Evolutionary conservation across 1,140 invertebrate genomes (phyloP).

Genomic region (Ostrea denselamellosa): DNA sequence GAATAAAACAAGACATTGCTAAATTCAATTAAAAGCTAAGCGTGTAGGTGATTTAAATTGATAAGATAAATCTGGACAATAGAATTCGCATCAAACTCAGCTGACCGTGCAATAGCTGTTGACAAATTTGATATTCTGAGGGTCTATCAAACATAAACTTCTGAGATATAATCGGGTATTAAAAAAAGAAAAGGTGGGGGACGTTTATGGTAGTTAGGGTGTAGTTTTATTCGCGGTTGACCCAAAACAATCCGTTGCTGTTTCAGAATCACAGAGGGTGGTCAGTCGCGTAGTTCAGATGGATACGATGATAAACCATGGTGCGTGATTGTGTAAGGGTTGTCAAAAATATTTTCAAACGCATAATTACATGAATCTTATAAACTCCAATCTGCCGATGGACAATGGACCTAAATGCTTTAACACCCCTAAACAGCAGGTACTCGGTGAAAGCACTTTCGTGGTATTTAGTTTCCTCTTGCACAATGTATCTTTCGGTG

Average conservation of each 20-base stretch:
- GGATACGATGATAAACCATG: neutral
- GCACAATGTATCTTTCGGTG: conserved; percentile 23
- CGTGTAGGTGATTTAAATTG: conserved; percentile 21
- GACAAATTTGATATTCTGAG: neutral
- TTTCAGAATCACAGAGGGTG: neutral
- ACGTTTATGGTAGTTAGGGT: neutral
- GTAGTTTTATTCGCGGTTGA: conserved; percentile 4
- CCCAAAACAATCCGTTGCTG: conserved; percentile 8
- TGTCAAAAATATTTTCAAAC: conserved; percentile 13
- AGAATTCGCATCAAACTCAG: neutral
- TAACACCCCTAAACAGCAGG: conserved; percentile 21
- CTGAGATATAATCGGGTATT: neutral
- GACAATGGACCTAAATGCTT: conserved; percentile 6
- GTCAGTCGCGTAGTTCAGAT: conserved; percentile 17
- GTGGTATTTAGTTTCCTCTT: conserved; percentile 4
- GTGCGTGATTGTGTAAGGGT: conserved; percentile 2
- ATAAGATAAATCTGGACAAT: conserved; percentile 17
- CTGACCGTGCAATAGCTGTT: conserved; percentile 23
- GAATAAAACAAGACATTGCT: conserved; percentile 34
- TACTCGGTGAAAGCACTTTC: conserved; percentile 27
- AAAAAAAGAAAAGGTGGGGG: conserved; percentile 7
- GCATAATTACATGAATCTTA: conserved; percentile 26
- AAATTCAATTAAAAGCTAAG: conserved; percentile 30
- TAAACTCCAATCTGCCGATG: neutral
- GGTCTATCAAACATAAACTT: conserved; percentile 16